Percentiles rank a stretch among this genome's conserved stretches.
These are phyloP conservation scores for Mormyrus hasselquistii DNA, from an alignment of 2,797 vertebrate species.

Conservation along the genomic window DNA sequence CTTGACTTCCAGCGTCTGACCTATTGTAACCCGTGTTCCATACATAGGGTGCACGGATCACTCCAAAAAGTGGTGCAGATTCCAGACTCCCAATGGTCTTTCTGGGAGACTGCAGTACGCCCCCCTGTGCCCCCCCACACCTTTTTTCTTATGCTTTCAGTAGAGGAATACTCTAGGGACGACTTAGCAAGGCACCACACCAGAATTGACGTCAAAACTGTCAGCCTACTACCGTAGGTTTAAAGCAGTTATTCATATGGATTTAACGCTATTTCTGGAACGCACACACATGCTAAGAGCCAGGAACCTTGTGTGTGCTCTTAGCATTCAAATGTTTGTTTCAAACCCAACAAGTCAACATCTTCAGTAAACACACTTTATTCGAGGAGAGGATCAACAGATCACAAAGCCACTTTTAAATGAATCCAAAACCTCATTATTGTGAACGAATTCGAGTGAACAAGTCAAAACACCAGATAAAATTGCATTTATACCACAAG, in stretches of 20 bases:
- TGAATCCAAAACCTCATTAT: background rate
- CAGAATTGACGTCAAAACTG: background rate
- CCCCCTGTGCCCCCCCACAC: background rate
- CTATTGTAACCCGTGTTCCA: constrained; percentile 72
- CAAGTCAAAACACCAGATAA: constrained; percentile 16
- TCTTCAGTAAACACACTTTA: background rate
- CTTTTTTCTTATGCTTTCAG: background rate
- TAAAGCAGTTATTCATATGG: constrained; percentile 1
- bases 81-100: constrained; percentile 26
- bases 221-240: background rate
- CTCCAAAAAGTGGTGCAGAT: constrained; percentile 51
- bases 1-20: constrained; percentile 78
- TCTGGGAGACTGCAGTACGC: background rate
- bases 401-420: background rate
- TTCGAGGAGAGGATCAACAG: background rate
- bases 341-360: background rate
- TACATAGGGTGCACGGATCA: constrained; percentile 43
- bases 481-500: background rate
- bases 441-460: constrained; percentile 10
- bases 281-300: background rate
- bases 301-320: background rate
- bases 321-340: background rate
- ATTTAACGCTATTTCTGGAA: background rate
- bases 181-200: background rate
- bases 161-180: background rate